Conservation (phyloP, 30 jellyfish, hydroid and myxozoan genomes). For the Catostylus mosaicus region DNA sequence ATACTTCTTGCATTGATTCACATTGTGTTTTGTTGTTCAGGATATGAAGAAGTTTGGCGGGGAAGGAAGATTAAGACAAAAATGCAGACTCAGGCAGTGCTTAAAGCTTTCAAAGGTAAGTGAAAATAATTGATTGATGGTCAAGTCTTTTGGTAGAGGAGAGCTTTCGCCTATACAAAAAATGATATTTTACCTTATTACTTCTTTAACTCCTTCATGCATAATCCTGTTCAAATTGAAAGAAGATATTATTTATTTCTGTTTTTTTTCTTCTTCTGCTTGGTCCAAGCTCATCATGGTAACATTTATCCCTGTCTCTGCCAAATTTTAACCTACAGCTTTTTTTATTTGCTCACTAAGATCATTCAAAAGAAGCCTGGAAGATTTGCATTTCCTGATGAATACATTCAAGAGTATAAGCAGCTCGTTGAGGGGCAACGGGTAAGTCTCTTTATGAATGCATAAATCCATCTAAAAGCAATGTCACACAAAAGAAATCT, state of each 20-base stretch:
- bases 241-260: no score
- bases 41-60: slow-evolving; percentile 98
- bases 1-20: background rate
- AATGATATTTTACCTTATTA: no score
- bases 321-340: no score
- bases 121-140: background rate
- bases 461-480: no score
- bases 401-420: slow-evolving; percentile 34
- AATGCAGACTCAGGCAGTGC: slow-evolving; percentile 92
- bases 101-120: slow-evolving; percentile 77
- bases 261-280: no score
- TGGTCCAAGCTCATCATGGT: no score
- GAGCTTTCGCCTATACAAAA: no score
- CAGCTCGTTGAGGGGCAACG: slow-evolving; percentile 16
- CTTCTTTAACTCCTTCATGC: no score
- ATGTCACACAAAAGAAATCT: no score
- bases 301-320: no score
- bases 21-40: slow-evolving; percentile 18
- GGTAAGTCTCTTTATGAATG: background rate
- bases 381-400: slow-evolving; percentile 53
- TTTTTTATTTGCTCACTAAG: background rate
- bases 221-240: no score
- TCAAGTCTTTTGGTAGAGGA: no score
- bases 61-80: slow-evolving; percentile 92
- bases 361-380: slow-evolving; percentile 52